Conservation (phyloP, 2,797 vertebrate genomes). For the Melanotaenia nigrans region DNA sequence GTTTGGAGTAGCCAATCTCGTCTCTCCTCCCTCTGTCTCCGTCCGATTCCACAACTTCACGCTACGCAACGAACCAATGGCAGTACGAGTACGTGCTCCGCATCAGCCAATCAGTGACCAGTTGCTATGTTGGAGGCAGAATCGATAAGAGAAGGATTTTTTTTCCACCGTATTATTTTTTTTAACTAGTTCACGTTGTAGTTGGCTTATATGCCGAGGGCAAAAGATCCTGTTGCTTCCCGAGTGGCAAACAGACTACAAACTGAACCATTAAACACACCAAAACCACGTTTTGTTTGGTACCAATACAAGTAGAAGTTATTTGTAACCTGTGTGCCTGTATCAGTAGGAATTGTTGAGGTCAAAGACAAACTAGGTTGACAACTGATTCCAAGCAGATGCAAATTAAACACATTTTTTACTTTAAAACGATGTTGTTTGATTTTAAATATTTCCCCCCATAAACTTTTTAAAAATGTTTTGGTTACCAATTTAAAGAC, state of each 20-base stretch:
- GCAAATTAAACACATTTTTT: too few species aligned
- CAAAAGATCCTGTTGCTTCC: slow-evolving; percentile 65
- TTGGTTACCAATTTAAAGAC: not conserved
- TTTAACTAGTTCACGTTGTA: slow-evolving; percentile 71
- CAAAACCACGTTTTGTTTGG: slow-evolving; percentile 30
- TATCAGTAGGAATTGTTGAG: slow-evolving; percentile 13
- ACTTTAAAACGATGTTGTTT: not conserved
- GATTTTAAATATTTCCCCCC: not conserved
- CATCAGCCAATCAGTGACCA: slow-evolving; percentile 69
- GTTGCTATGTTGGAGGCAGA: slow-evolving; percentile 82
- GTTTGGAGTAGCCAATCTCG: slow-evolving; percentile 73
- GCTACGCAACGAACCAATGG: slow-evolving; percentile 62
- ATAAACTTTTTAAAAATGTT: too few species aligned
- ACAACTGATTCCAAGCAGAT: slow-evolving; percentile 3
- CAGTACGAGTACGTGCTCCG: slow-evolving; percentile 20
- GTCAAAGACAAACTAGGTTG: slow-evolving; percentile 9
- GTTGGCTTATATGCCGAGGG: slow-evolving; percentile 69
- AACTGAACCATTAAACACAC: slow-evolving; percentile 48
- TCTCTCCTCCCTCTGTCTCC: slow-evolving; percentile 76
- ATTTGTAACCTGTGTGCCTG: not conserved
- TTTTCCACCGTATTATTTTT: slow-evolving; percentile 20
- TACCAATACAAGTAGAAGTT: slow-evolving; percentile 15
- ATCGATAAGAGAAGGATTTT: slow-evolving; percentile 72
- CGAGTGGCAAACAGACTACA: slow-evolving; percentile 56
- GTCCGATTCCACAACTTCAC: slow-evolving; percentile 68